phyloP scores from a whole-genome alignment of 2,797 vertebrate genomes.

The Cossypha niveicapilla region DNA sequence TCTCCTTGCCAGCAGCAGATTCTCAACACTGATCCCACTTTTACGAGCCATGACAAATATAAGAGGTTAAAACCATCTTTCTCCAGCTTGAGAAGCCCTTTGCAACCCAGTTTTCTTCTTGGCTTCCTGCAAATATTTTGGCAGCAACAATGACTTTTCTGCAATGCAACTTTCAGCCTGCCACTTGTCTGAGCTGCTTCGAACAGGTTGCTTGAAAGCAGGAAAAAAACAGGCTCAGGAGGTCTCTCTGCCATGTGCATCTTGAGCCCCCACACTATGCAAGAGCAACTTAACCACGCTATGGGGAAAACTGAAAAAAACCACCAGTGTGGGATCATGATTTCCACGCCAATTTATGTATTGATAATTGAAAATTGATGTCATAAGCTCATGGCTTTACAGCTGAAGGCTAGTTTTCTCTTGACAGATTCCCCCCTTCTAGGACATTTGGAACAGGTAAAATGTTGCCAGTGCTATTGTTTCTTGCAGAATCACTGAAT shows the following conservation, averaged over 20 bases:
- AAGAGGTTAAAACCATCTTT: slow-evolving; percentile 8
- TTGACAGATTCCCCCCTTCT: neutral
- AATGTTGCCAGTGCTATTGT: neutral
- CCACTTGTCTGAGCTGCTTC: neutral
- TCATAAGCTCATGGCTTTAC: neutral
- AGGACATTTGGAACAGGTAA: neutral
- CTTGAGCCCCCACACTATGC: neutral
- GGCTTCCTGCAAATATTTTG: slow-evolving; percentile 31
- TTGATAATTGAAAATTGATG: neutral
- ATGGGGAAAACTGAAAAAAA: neutral
- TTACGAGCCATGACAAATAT: neutral
- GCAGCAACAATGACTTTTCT: neutral
- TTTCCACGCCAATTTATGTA: neutral
- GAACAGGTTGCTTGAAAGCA: neutral
- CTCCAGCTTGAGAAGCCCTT: neutral
- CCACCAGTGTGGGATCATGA: neutral
- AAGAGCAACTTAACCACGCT: neutral
- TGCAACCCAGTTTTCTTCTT: neutral
- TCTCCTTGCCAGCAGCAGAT: slow-evolving; percentile 16
- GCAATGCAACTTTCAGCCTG: neutral
- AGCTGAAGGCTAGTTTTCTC: neutral
- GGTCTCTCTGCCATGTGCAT: neutral
- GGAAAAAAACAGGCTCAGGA: neutral
- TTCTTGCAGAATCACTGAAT: neutral
- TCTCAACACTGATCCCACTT: neutral